These are phyloP conservation scores for Horisme vitalbata DNA, from an alignment of 2,888 invertebrate species.

Conservation along the genomic window DNA sequence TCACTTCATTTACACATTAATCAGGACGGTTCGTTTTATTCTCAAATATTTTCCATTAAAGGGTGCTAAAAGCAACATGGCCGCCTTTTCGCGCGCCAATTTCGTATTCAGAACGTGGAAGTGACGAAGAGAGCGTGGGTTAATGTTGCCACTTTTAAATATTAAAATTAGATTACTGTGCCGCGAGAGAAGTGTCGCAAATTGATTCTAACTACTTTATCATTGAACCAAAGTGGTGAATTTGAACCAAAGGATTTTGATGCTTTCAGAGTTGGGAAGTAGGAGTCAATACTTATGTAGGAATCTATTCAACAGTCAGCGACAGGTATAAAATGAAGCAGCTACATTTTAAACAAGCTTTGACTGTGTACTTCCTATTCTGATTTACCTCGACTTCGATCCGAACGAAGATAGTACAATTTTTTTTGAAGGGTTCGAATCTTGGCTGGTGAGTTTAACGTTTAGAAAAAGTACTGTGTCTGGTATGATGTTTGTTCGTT, in stretches of 20 bases:
- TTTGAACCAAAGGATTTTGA: neutral
- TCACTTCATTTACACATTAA: conserved; percentile 72
- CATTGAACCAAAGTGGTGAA: conserved; percentile 19
- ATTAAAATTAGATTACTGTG: conserved; percentile 73
- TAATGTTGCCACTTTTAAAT: conserved; percentile 74
- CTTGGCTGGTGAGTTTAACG: too few relatives aligned
- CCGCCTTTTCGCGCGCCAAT: conserved; percentile 64
- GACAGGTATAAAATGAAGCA: too few relatives aligned
- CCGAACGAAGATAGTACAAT: too few relatives aligned
- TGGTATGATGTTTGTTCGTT: too few relatives aligned
- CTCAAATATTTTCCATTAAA: conserved; percentile 66
- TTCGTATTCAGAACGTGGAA: conserved; percentile 71
- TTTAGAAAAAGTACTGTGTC: too few relatives aligned
- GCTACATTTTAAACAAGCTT: too few relatives aligned
- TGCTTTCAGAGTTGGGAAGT: neutral
- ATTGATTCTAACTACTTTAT: conserved; percentile 53
- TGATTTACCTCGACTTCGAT: too few relatives aligned
- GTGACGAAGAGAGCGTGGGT: conserved; percentile 56
- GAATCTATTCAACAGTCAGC: too few relatives aligned
- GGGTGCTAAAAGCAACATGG: conserved; percentile 78
- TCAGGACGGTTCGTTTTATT: conserved; percentile 63
- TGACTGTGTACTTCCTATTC: too few relatives aligned
- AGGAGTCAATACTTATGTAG: too few relatives aligned
- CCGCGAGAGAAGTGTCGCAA: conserved; percentile 58
- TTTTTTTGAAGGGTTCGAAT: too few relatives aligned